These are phyloP conservation scores for Aspidiotus rigidus DNA, from an alignment of 2,888 invertebrate genomes.

Conservation along the genomic window DNA sequence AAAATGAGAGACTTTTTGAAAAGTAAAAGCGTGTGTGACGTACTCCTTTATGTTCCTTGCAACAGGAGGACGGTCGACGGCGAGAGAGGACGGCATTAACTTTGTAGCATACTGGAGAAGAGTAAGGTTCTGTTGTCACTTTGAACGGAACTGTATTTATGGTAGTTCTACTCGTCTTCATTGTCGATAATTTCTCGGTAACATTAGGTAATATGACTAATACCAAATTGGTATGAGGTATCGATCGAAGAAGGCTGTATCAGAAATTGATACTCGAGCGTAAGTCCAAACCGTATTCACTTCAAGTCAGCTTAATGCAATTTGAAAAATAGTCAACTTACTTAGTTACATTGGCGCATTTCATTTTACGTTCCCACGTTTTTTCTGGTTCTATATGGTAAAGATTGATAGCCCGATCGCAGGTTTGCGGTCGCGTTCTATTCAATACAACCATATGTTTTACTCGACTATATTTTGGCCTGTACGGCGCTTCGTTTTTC, in stretches of 20 bases:
- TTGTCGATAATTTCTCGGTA: neutral
- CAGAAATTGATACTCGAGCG: too few species aligned
- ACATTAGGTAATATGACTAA: constrained; percentile 9
- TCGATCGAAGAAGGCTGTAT: neutral
- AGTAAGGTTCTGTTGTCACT: constrained; percentile 9
- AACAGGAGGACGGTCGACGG: constrained; percentile 20
- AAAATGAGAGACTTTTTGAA: too few species aligned
- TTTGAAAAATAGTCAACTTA: neutral
- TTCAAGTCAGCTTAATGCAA: too few species aligned
- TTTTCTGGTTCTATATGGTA: constrained; percentile 42
- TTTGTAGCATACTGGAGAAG: constrained; percentile 25
- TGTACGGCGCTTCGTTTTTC: constrained; percentile 40
- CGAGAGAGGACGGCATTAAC: constrained; percentile 19
- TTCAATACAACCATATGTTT: constrained; percentile 51
- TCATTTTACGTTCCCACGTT: constrained; percentile 13
- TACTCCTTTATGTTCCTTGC: constrained; percentile 17
- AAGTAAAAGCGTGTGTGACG: neutral
- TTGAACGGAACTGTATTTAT: constrained; percentile 14
- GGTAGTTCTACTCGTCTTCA: neutral
- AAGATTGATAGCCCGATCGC: constrained; percentile 61
- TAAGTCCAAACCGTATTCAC: too few species aligned
- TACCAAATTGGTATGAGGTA: constrained; percentile 25
- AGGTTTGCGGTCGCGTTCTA: constrained; percentile 72
- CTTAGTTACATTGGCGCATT: constrained; percentile 10
- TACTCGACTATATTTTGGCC: constrained; percentile 46